Percentiles rank a stretch among this genome's conserved stretches.
phyloP scores from a whole-genome alignment of 2,888 invertebrate genomes.

The Allophyes oxyacanthae region DNA sequence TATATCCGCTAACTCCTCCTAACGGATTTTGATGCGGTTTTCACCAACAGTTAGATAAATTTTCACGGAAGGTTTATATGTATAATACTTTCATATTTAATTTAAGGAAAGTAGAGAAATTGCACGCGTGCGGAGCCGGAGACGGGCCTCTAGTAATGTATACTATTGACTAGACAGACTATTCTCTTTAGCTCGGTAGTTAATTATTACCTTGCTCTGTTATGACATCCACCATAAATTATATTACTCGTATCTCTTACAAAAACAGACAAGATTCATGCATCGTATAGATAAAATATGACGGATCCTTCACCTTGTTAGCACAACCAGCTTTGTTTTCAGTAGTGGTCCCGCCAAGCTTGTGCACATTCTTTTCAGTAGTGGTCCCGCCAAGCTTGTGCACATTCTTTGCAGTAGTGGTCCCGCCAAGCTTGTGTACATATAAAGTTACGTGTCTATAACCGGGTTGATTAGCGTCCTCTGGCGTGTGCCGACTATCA shows the following conservation, averaged over 20 bases:
- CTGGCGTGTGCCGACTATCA: slow-evolving; percentile 10
- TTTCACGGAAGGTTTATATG: too few relatives aligned
- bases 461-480: not conserved
- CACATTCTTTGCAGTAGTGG: slow-evolving; percentile 8
- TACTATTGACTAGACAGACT: too few relatives aligned
- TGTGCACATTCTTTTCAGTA: slow-evolving; percentile 4
- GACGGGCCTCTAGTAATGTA: too few relatives aligned
- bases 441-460: slow-evolving; percentile 1
- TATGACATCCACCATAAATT: too few relatives aligned
- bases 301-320: slow-evolving; percentile 1
- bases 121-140: too few relatives aligned
- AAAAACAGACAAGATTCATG: not conserved
- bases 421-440: slow-evolving; percentile 2
- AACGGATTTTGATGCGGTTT: too few relatives aligned
- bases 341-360: slow-evolving; percentile 9
- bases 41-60: too few relatives aligned
- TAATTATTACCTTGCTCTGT: too few relatives aligned
- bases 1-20: too few relatives aligned
- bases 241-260: not conserved
- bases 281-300: not conserved
- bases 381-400: slow-evolving; percentile 3
- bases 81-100: too few relatives aligned
- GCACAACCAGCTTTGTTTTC: slow-evolving; percentile 4
- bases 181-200: too few relatives aligned
- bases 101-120: too few relatives aligned